These are phyloP conservation scores for Listronotus bonariensis DNA, from an alignment of 1,140 invertebrate genomes.

Conservation along the genomic window DNA sequence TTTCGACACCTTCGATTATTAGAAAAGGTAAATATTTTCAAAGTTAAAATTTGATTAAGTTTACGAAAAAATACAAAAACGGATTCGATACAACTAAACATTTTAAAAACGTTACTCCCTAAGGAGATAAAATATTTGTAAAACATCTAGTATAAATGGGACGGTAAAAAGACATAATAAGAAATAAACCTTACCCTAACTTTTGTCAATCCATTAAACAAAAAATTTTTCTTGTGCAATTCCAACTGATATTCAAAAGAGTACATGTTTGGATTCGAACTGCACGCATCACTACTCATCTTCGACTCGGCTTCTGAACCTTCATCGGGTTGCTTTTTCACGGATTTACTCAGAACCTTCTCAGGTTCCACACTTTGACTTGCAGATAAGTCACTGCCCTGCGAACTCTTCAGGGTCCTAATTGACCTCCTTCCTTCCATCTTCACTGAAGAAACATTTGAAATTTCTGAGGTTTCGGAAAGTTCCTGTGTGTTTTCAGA, in stretches of 20 bases:
- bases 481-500: too few species aligned
- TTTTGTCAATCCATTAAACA: constrained; percentile 25
- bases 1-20: too few species aligned
- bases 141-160: too few species aligned
- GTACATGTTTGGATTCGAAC: constrained; percentile 20
- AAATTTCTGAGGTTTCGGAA: too few species aligned
- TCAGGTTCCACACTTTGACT: background rate
- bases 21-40: too few species aligned
- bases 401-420: background rate
- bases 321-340: background rate
- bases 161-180: too few species aligned
- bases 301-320: background rate
- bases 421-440: background rate
- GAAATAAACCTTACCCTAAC: constrained; percentile 14
- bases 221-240: constrained; percentile 25
- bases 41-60: too few species aligned
- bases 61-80: too few species aligned
- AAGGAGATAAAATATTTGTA: too few species aligned
- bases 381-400: background rate
- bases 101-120: too few species aligned
- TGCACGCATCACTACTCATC: background rate
- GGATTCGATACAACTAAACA: too few species aligned
- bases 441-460: too few species aligned
- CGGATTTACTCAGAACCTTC: background rate
- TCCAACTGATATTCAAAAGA: constrained; percentile 33